Evolutionary conservation across 2,888 invertebrate species (phyloP), one percentile per base, ranked within the genome.

Genomic region (Phyto melanocephala): DNA sequence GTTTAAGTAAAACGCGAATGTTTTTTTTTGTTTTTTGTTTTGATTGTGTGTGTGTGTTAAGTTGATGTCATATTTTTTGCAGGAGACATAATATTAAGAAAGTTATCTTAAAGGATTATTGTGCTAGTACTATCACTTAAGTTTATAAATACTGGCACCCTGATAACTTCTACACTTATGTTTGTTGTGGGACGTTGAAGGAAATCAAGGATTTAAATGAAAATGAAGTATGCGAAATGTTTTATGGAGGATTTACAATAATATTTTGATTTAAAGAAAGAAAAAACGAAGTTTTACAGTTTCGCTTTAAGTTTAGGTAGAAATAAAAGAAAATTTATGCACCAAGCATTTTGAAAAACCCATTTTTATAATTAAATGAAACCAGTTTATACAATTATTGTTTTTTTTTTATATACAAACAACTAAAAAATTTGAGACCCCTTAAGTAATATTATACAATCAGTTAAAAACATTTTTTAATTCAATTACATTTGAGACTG

Each of bases 81-180:
- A 65, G 13, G 33, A 63, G 63, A 70, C 75, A 76, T 65, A 58
- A 70, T 71, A 35, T 58, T 80, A 76, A 75, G 80, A 80, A 80
- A 80, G 80, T 80, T 80, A 63, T 75, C 75, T 75, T 75, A 76
- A 80, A 76, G 75, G 80, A 80, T 80, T 80, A 80, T 42, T 22
- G 42, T 58, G 70, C 47, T 22, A 37, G 17, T 60, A 7, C 22
- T 42, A 20, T 28, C 8, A 40, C 17, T 37, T 10, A 67, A 60
- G 50, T 67, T 79, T 67, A 15, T 45, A 58, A 2, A 71, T 65
- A 67, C 63, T 56, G 54, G 65, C 68, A 62, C 22, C 47, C 35
- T 35, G 24, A 65, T 47, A 65, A 24, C 42, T 33, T 20, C 58
- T 20, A 15, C 42, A 22, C 13, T 13, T n/a, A 40, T 37, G 58